Percentiles rank a stretch among this genome's conserved stretches.
phyloP scores from a whole-genome alignment of 2,797 vertebrate species.

The Synanceia verrucosa region DNA sequence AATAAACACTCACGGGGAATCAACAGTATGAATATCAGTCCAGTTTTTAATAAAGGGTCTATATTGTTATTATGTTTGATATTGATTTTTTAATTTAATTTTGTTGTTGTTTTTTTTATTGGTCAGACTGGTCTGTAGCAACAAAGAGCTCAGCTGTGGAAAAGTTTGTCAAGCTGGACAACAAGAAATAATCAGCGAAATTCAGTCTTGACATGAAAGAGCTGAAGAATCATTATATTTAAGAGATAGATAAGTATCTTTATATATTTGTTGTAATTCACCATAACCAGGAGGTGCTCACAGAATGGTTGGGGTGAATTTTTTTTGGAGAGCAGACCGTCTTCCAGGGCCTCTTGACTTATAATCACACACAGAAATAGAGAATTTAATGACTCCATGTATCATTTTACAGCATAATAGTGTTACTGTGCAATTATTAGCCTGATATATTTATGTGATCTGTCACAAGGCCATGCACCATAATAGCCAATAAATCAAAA shows the following conservation, averaged over 20 bases:
- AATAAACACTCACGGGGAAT: background rate
- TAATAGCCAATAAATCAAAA: background rate
- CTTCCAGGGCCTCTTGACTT: background rate
- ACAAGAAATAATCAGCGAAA: background rate
- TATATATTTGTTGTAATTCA: background rate
- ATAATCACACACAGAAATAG: background rate
- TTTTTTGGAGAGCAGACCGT: background rate
- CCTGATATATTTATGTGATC: background rate
- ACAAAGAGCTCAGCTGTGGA: background rate
- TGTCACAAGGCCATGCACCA: constrained; percentile 10
- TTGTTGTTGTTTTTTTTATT: background rate
- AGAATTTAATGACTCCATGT: background rate
- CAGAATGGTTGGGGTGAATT: background rate
- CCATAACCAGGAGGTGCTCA: background rate
- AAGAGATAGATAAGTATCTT: background rate
- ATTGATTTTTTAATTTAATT: background rate
- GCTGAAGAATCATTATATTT: background rate
- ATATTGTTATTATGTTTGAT: background rate
- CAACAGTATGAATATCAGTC: background rate
- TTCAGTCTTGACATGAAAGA: background rate
- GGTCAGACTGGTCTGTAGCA: background rate
- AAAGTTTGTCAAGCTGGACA: background rate
- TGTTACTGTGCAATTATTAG: background rate
- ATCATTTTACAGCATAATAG: background rate
- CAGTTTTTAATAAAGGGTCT: background rate